Evolutionary conservation across 1,140 invertebrate species (phyloP).

Genomic region (Plectus sambesii): DNA sequence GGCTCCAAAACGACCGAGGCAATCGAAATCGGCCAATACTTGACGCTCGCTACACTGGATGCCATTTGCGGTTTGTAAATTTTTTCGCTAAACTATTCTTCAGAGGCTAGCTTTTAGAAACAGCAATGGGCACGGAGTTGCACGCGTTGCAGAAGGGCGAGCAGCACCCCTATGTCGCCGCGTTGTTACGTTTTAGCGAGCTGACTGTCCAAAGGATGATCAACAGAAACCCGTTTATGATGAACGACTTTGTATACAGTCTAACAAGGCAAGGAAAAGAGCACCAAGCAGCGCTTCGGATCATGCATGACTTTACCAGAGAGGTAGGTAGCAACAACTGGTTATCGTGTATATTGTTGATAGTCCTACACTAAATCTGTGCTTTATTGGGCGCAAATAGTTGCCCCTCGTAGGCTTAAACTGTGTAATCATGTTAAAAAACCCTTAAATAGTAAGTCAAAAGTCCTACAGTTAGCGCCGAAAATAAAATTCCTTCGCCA

Average conservation of each 20-base stretch:
- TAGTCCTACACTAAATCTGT: too few species aligned
- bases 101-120: constrained; percentile 54
- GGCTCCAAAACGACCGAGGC: too few species aligned
- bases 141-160: constrained; percentile 55
- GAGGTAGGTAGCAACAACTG: too few species aligned
- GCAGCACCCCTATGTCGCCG: constrained; percentile 62
- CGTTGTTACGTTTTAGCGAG: constrained; percentile 42
- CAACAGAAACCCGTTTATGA: too few species aligned
- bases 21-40: too few species aligned
- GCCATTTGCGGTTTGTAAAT: constrained; percentile 58
- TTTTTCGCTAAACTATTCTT: not conserved
- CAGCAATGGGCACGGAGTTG: constrained; percentile 60
- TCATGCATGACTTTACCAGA: not conserved
- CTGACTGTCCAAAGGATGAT: too few species aligned
- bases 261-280: not conserved
- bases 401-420: too few species aligned
- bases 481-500: not conserved
- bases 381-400: too few species aligned
- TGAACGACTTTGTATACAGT: constrained; percentile 2
- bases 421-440: not conserved
- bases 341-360: too few species aligned
- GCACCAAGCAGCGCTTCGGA: constrained; percentile 1
- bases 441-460: not conserved
- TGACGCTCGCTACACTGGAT: too few species aligned
- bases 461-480: not conserved